Base-by-base conservation (phyloP, 1,140 invertebrate species). In the Heliothis subflexa region DNA sequence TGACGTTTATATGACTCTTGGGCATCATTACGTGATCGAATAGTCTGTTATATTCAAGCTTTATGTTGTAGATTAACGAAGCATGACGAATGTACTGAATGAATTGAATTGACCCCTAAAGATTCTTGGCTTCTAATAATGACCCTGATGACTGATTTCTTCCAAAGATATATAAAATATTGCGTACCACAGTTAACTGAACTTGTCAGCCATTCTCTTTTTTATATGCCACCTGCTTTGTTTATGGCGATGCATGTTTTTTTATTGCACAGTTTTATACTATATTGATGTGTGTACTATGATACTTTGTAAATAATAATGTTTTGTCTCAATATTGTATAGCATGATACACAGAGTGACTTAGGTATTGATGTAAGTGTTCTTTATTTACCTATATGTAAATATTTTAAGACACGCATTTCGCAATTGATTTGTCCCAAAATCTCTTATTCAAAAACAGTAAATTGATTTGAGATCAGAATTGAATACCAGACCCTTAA, bases 11-110 rank as follows among this genome's bases (percentile, higher is more conserved):
- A 5, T 50, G 13, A 52, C 4, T 54, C 62, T 71, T 57, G 40
- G 54, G 5, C 49, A 61, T 78, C 70, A 33, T 72, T 80, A 40
- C 78, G 86, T 88, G 84, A 86, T 88, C 88, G 87, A 80, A 72
- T 86, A 86, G 86, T 85, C 78, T 62, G 16, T 75, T 54, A 21
- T 81, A 81, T 74, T 74, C 54, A 68, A 87, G 87, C 86, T 87
- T 87, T 85, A 78, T 85, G 82, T 89, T 84, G 86, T 87, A 85
- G 83, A 80, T 78, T 79, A 82, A 70, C 66, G 74, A 85, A 87
- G 89, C 89, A 90, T 90, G 89, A 78, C 78, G 72, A 81, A 79
- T 85, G 83, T 74, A 76, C 33, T 72, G 76, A 55, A 78, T 78
- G 66, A 77, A 21, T 28, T 68, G 33, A 68, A 33, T n/a, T 55